phyloP scores from a whole-genome alignment of 2,113 vertebrate species.

The Otis tarda region DNA sequence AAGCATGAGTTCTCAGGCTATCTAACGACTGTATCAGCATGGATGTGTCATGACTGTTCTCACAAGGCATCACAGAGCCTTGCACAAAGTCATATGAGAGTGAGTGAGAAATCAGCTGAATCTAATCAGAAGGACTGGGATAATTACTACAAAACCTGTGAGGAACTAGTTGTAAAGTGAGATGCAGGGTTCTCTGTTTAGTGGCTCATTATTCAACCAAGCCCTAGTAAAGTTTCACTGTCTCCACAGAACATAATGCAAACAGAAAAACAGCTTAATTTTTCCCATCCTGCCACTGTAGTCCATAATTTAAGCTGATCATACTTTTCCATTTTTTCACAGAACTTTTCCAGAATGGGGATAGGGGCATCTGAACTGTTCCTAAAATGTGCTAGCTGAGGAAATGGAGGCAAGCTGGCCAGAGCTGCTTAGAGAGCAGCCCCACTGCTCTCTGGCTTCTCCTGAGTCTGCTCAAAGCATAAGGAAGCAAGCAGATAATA shows the following conservation, averaged over 20 bases:
- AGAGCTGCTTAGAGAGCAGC: not conserved
- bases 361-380: not conserved
- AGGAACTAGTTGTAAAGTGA: constrained; percentile 15
- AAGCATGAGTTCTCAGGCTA: not conserved
- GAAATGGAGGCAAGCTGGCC: not conserved
- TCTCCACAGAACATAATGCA: not conserved
- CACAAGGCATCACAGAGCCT: not conserved
- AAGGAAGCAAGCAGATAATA: not conserved
- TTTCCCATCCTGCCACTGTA: not conserved
- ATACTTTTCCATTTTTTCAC: not conserved
- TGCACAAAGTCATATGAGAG: constrained; percentile 16
- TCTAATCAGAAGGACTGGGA: constrained; percentile 32
- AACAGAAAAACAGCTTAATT: constrained; percentile 4
- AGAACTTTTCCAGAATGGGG: not conserved
- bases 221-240: not conserved
- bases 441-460: not conserved
- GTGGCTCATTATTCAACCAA: constrained; percentile 7
- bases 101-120: constrained; percentile 60
- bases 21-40: not conserved
- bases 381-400: not conserved
- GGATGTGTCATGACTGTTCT: constrained; percentile 33
- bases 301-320: not conserved
- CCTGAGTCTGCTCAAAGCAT: not conserved
- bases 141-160: constrained; percentile 29
- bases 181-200: not conserved